Base-by-base conservation (phyloP, 2,888 invertebrate genomes). In the Lycophotia porphyrea region DNA sequence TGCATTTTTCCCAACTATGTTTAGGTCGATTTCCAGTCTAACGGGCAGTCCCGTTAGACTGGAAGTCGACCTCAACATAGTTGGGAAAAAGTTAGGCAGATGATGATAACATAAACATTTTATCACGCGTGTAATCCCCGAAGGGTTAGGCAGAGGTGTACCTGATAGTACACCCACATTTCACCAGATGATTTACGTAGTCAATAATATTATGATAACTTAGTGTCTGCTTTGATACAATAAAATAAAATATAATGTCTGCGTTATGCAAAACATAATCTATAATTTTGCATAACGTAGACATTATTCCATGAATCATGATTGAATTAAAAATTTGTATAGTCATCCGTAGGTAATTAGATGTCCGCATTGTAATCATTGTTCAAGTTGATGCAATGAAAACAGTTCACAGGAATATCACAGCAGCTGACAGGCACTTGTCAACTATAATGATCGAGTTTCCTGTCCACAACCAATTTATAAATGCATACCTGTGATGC, bases 391-490 rank as follows among this genome's bases (percentile, higher is more conserved):
- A 58, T 72, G 65, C 75, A 74, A 76, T 82, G 65, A 82, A 77
- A 81, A 72, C 66, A 76, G 60, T 77, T 81, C 84, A 79, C 78
- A 70, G 73, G 71, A 78, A 87, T 86, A 82, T 64, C 71, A 80
- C 66, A 49, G 15, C 36, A 71, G 66, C 86, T 91, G 92, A 86
- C 94, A 89, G 81, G 88, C 91, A 92, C 66, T 73, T 91, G 93
- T 92, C 95, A 92, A 69, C 64, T 65, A 71, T 91, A 93, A 94
- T 91, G 79, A 88, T 84, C 74, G 71, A 76, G 87, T 89, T 93
- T 95, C 95, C 95, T 92, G 93, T 88, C 34, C 74, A 66, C 66
- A 78, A 74, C 61, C 74, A 80, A 91, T 93, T 92, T 93, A 94
- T 88, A 92, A n/a, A n/a, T 77, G 75, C 78, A 65, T 66, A 67